Base-by-base conservation (phyloP, 2,113 vertebrate genomes). In the Phaetusa simplex region DNA sequence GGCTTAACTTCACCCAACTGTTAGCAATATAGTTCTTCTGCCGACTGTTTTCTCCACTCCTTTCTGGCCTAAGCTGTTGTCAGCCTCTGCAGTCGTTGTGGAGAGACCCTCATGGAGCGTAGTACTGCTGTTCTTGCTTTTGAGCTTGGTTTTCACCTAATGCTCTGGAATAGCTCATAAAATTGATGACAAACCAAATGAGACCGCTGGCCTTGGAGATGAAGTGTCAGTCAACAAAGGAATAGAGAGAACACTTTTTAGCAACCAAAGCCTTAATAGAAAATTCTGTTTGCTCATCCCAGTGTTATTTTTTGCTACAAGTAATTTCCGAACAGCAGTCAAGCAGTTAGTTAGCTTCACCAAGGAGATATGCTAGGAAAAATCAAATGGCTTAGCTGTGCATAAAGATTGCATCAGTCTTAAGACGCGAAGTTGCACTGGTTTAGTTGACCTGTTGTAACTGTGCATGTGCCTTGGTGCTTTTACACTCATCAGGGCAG, bases 11-110 rank as follows among this genome's bases (percentile, higher is more conserved):
- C 67, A 74, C n/a, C 50, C 58, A 62, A 3, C 34, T 88, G 29
- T 38, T 88, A n/a, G 9, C 42, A 45, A 5, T 80, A 4, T 38
- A 36, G 6, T 38, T 61, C 19, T 55, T 88, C 61, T 85, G 6
- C 47, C 26, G 4, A 0, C 3, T 65, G 43, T 49, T 50, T 73
- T 34, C 15, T 64, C 0, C 7, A 8, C 5, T 69, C 29, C 23
- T 58, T 59, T 21, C 42, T 83, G 50, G 22, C 55, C 19, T 49
- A 49, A 47, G 45, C 21, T 4, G 3, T 32, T 43, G 45, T n/a
- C 67, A 59, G 47, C 45, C 22, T 90, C 71, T 70, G 71, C 38
- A 24, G 32, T n/a, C 32, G 4, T 47, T 67, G 11, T 1, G 4
- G 76, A 50, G 45, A 32, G 62, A 32, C 29, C 10, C 19, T 61